Percentiles rank a stretch among this genome's conserved stretches.
phyloP scores from a whole-genome alignment of 2,888 invertebrate genomes.

The Drosophila nigritarsus region DNA sequence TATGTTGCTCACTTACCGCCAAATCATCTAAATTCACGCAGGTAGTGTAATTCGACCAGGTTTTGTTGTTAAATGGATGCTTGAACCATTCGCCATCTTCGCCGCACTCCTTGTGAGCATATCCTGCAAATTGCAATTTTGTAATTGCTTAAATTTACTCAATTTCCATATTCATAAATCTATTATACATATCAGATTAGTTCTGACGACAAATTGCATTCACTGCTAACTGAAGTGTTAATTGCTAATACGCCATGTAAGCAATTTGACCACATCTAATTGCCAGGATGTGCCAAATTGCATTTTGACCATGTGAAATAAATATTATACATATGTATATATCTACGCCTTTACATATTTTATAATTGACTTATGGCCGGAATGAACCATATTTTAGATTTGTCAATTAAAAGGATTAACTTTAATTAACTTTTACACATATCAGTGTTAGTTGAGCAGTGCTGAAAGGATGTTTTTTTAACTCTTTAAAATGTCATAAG shows the following conservation, averaged over 20 bases:
- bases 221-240: not conserved
- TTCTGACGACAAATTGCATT: constrained; percentile 13
- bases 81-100: constrained; percentile 93
- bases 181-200: constrained; percentile 16
- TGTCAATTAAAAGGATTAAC: not conserved
- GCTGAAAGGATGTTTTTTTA: not conserved
- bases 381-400: not conserved
- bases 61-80: constrained; percentile 90
- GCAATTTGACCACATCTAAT: constrained; percentile 43
- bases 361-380: not conserved
- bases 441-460: not conserved
- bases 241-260: constrained; percentile 38
- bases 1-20: constrained; percentile 85
- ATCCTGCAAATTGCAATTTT: constrained; percentile 86
- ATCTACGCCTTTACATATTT: not conserved
- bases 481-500: not conserved
- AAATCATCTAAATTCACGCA: constrained; percentile 91
- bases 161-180: constrained; percentile 3
- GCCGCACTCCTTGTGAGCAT: constrained; percentile 93
- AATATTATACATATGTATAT: not conserved
- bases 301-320: not conserved
- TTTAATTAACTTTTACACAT: not conserved
- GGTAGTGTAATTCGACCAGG: constrained; percentile 96
- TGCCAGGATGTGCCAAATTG: constrained; percentile 13
- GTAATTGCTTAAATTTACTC: not conserved